phyloP scores from a whole-genome alignment of 1,140 invertebrate species.

The Pemphigus obesinymphae region DNA sequence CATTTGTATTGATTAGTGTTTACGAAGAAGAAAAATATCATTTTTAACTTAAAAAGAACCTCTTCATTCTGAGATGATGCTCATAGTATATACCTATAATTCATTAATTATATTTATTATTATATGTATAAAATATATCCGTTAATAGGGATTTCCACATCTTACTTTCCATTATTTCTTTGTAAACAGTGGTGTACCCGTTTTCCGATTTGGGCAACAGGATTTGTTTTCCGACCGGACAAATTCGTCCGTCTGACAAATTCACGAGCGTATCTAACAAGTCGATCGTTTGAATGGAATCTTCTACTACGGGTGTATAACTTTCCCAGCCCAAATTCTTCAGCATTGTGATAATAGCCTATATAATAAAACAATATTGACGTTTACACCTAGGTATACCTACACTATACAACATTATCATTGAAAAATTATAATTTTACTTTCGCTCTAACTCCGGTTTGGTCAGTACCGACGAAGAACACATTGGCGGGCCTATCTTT shows the following conservation, averaged over 20 bases:
- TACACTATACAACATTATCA: neutral
- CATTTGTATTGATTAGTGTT: no score
- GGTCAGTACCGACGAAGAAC: constrained; percentile 54
- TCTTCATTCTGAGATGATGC: no score
- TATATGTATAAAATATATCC: no score
- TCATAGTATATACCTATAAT: no score
- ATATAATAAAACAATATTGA: neutral
- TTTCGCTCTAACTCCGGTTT: neutral
- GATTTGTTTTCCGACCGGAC: constrained; percentile 1
- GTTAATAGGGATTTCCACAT: no score
- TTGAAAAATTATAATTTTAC: neutral
- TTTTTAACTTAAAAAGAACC: no score
- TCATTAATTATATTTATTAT: no score
- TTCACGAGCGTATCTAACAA: neutral
- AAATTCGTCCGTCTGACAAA: neutral
- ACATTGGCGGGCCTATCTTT: constrained; percentile 51
- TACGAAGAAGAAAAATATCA: no score
- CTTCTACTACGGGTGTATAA: neutral
- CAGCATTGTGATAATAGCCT: constrained; percentile 11
- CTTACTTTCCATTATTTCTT: constrained; percentile 18
- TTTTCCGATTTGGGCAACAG: neutral
- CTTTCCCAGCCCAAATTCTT: constrained; percentile 25
- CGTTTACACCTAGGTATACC: neutral
- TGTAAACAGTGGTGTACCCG: neutral
- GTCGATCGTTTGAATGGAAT: neutral